Evolutionary conservation across 1,140 invertebrate genomes (phyloP), one percentile per base, ranked within the genome.

Genomic region (Papilio polytes): DNA sequence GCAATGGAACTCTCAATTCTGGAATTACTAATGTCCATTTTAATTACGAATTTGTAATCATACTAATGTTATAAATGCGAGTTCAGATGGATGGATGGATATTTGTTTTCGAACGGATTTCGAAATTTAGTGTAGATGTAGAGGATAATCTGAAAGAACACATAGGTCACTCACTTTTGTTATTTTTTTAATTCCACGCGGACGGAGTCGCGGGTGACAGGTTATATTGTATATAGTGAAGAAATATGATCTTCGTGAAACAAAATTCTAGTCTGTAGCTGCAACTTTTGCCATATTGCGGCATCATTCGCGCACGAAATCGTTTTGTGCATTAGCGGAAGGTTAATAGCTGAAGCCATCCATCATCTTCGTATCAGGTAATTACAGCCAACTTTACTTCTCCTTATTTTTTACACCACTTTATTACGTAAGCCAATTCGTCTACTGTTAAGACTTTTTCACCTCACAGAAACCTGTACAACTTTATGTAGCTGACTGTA

Each of bases 331-430:
- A 76, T 76, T 76, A 76, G 22, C 20, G 15, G 12, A 76, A 48
- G 74, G 46, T 76, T 51, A 44, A 74, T 48, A 76, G 74, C 20
- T 6, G n/a, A 22, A 53, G 12, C 22, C 74, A 76, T 76, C 74
- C 74, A 76, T 74, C 73, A 74, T 26, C n/a, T n/a, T 76, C 46
- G 44, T 76, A 76, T 46, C 74, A 76, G 12, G 46, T 76, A 76
- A 76, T 76, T 76, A 76, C 22, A 51, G 12, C 41, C 74, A 48
- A 26, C 13, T 31, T 70, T 12, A 15, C 36, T 70, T 70, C 31
- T 70, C 4, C 26, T 31, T 31, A 31, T 70, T 70, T 66, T 36
- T 26, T 70, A 13, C 31, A 63, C 20, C 63, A 36, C 3, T 15
- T 70, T 70, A 36, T 31, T 31, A 63, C n/a, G 59, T 31, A 15